Evolutionary conservation across 2,888 invertebrate genomes (phyloP).

Genomic region (Monopis laevigella): DNA sequence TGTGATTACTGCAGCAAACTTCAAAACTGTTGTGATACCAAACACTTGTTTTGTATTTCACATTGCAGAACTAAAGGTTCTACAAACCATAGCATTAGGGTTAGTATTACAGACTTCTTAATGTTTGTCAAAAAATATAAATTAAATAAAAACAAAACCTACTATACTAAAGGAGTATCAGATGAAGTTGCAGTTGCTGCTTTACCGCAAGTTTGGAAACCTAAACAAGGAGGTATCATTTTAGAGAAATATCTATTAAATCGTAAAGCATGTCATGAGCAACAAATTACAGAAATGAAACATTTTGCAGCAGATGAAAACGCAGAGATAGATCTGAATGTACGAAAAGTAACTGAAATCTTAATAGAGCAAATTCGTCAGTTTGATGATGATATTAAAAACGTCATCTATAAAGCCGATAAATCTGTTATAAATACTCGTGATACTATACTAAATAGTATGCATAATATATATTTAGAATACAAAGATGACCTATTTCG

Average conservation of each 20-base stretch:
- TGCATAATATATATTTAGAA: not conserved
- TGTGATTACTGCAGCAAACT: no score
- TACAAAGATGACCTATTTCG: no score
- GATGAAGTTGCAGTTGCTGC: conserved; percentile 40
- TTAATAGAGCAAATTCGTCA: conserved; percentile 33
- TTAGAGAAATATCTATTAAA: conserved; percentile 39
- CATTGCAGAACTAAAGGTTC: no score
- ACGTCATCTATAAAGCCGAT: conserved; percentile 26
- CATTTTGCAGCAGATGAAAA: conserved; percentile 29
- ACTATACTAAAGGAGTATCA: no score
- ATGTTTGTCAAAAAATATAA: not conserved
- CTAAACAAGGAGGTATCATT: conserved; percentile 33
- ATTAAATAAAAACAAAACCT: not conserved
- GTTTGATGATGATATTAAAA: conserved; percentile 33
- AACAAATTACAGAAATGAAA: conserved; percentile 25
- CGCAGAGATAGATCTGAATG: conserved; percentile 30
- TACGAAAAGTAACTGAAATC: conserved; percentile 32
- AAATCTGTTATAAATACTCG: conserved; percentile 11
- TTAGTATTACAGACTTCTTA: no score
- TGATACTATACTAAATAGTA: not conserved
- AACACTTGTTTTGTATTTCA: no score
- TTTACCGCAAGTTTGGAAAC: conserved; percentile 40
- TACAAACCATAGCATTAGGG: no score
- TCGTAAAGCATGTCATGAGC: conserved; percentile 31
- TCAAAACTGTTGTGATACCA: no score